phyloP scores from a whole-genome alignment of 2,888 invertebrate genomes.

The Plagodis pulveraria region DNA sequence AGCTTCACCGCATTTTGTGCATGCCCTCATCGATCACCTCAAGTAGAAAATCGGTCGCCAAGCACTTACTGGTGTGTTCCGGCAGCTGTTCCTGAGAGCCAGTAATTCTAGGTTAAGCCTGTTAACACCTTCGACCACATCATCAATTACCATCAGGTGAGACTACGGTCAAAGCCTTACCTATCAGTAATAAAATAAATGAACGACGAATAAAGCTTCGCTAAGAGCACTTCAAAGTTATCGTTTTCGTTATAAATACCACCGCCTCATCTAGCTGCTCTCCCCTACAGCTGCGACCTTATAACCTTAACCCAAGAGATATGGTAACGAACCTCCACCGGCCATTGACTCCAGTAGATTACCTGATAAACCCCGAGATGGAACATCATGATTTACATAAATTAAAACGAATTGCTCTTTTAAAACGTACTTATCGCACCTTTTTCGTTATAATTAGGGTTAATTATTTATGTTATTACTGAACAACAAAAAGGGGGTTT shows the following conservation, averaged over 20 bases:
- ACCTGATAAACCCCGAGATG: constrained; percentile 52
- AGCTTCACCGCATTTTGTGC: too few relatives aligned
- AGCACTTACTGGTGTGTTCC: too few relatives aligned
- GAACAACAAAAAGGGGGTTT: constrained; percentile 10
- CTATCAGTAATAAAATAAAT: too few relatives aligned
- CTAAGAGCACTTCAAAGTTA: too few relatives aligned
- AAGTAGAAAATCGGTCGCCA: too few relatives aligned
- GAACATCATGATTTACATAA: constrained; percentile 41
- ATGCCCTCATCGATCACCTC: too few relatives aligned
- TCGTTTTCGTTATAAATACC: neutral
- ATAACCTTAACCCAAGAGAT: constrained; percentile 50
- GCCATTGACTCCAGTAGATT: constrained; percentile 58
- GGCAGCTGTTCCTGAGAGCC: too few relatives aligned
- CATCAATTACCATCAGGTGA: too few relatives aligned
- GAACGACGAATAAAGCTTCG: too few relatives aligned
- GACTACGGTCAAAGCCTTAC: too few relatives aligned
- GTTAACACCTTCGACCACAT: too few relatives aligned
- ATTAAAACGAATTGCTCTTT: constrained; percentile 41
- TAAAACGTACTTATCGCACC: constrained; percentile 25
- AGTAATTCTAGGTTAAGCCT: too few relatives aligned
- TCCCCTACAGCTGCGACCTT: constrained; percentile 23
- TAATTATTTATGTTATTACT: constrained; percentile 24
- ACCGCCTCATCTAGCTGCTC: constrained; percentile 36
- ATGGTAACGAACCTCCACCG: constrained; percentile 55
- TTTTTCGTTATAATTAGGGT: constrained; percentile 16